Conservation (phyloP, 1,140 invertebrate species). For the Nautilus pompilius region DNA sequence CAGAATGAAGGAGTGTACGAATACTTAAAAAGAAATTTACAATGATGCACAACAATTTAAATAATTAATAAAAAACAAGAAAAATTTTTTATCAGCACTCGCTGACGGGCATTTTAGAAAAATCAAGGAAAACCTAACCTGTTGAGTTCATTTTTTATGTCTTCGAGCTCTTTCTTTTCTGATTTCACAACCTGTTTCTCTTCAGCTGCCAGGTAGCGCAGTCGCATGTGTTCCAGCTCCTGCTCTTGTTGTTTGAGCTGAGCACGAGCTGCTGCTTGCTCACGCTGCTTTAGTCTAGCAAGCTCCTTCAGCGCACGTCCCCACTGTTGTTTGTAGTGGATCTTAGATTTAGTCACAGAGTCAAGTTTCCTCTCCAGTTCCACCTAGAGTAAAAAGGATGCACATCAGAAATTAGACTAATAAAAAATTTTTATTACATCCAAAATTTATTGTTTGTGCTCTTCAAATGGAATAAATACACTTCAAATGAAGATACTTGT, state of each 20-base stretch:
- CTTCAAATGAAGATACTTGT: no score
- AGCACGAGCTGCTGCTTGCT: constrained; percentile 48
- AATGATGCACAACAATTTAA: no score
- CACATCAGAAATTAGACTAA: no score
- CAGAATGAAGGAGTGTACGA: no score
- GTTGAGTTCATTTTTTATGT: constrained; percentile 52
- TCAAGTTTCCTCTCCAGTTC: constrained; percentile 55
- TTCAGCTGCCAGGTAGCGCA: constrained; percentile 51
- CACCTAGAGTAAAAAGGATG: constrained; percentile 29
- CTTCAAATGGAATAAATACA: no score
- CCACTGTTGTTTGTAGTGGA: constrained; percentile 58
- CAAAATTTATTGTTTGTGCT: no score
- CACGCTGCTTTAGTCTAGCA: constrained; percentile 50
- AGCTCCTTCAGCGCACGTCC: constrained; percentile 53
- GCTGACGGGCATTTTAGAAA: no score
- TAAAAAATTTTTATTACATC: no score
- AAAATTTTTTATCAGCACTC: no score
- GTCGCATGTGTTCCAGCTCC: constrained; percentile 55
- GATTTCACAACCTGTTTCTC: constrained; percentile 49
- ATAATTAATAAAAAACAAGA: no score
- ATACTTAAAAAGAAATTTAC: no score
- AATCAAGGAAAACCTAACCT: constrained; percentile 38
- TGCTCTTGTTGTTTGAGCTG: constrained; percentile 46
- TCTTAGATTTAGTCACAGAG: constrained; percentile 50
- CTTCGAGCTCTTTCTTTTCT: constrained; percentile 49